These are phyloP conservation scores for Ophion slaviceki DNA, from an alignment of 2,888 invertebrate species.

Conservation along the genomic window DNA sequence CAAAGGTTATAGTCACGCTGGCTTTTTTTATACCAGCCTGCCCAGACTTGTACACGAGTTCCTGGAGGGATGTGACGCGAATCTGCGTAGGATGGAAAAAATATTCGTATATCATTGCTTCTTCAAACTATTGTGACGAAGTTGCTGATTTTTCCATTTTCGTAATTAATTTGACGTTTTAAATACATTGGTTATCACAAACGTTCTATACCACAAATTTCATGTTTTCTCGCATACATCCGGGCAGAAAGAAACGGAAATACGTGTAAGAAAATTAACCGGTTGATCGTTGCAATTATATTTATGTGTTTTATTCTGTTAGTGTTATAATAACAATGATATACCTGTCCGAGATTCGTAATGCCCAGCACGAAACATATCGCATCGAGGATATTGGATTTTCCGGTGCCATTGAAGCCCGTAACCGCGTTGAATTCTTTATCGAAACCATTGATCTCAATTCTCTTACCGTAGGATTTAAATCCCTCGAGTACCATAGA, in stretches of 20 bases:
- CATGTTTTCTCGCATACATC: no score
- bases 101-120: background rate
- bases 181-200: background rate
- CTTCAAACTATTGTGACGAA: background rate
- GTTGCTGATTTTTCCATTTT: background rate
- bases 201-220: no score
- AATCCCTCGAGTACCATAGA: slow-evolving; percentile 97
- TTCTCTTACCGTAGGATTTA: slow-evolving; percentile 97
- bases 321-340: slow-evolving; percentile 72
- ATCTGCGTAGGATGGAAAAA: slow-evolving; percentile 87
- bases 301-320: background rate
- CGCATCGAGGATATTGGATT: slow-evolving; percentile 98
- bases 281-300: background rate
- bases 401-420: slow-evolving; percentile 98
- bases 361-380: slow-evolving; percentile 99
- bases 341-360: slow-evolving; percentile 94
- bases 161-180: background rate
- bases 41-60: slow-evolving; percentile 98
- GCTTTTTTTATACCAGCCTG: slow-evolving; percentile 98
- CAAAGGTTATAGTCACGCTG: slow-evolving; percentile 97
- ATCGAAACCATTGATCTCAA: slow-evolving; percentile 97
- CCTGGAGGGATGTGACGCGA: slow-evolving; percentile 94
- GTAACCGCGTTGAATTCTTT: slow-evolving; percentile 98
- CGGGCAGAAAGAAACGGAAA: background rate
- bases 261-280: no score